Evolutionary conservation across 2,113 vertebrate species (phyloP), one percentile per base, ranked within the genome.

Genomic region (Cardinalis cardinalis): DNA sequence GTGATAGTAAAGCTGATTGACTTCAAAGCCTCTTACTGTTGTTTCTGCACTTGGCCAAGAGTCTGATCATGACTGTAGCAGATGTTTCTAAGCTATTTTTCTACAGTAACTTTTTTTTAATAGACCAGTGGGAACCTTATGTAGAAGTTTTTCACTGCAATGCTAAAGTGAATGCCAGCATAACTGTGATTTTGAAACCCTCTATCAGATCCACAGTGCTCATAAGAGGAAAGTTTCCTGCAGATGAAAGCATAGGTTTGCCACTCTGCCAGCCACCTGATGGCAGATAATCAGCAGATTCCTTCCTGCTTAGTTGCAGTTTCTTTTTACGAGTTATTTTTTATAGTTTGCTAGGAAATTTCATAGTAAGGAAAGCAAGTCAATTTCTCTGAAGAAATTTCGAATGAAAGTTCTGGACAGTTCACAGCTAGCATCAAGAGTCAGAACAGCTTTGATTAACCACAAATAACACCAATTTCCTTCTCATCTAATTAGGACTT

Each of bases 21-120:
- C 94, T 97, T 97, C 95, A 97, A 96, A 96, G 93, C 80, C 92
- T 95, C 56, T 96, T 80, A 56, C 73, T 96, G 85, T 94, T 97
- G 64, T 94, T 97, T 61, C 49, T 70, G 94, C 87, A 77, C 71
- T 87, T 96, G 93, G 89, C 94, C 92, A 88, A 94, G 71, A 85
- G 46, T 94, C 44, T 85, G 73, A 32, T 97, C 85, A 92, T 97
- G 92, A 90, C 87, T 96, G 69, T 46, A 91, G 55, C 93, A 95
- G 95, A 97, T 97, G 86, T 97, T 97, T 92, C 80, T 88, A 78
- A 82, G 64, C 65, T 46, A 55, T 48, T 88, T 72, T 89, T 88
- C 65, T 36, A 51, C 81, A 53, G 58, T 46, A 38, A 43, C 73
- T 31, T 44, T 78, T 72, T 69, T 92, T 43, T 82, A 82, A 79